phyloP scores from a whole-genome alignment of 2,888 invertebrate species.

The Erebia palarica region DNA sequence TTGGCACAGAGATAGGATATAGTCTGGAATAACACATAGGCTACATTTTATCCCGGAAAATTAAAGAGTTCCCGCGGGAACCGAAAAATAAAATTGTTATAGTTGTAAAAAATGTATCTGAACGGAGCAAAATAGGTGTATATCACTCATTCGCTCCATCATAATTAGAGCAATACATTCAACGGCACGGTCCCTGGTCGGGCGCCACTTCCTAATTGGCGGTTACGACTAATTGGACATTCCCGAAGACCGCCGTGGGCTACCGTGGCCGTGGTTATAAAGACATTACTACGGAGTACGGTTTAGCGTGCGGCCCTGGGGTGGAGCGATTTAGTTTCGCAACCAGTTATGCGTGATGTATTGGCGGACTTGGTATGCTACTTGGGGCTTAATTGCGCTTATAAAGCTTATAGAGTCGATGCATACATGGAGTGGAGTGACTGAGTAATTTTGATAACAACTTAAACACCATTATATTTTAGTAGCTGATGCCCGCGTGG shows the following conservation, averaged over 20 bases:
- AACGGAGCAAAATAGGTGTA: conserved; percentile 4
- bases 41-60: too few species aligned
- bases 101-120: neutral
- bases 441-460: too few species aligned
- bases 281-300: conserved; percentile 30
- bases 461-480: too few species aligned
- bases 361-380: neutral
- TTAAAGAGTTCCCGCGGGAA: too few species aligned
- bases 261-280: conserved; percentile 20
- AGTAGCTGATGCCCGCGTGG: too few species aligned
- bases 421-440: too few species aligned
- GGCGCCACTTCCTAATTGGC: conserved; percentile 57
- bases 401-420: neutral
- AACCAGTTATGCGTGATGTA: neutral
- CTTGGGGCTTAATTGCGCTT: neutral
- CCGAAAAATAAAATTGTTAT: too few species aligned
- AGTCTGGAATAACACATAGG: too few species aligned
- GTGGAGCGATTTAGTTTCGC: conserved; percentile 26
- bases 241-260: conserved; percentile 36
- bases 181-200: conserved; percentile 54
- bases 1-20: too few species aligned
- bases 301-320: conserved; percentile 27
- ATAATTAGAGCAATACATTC: conserved; percentile 59
- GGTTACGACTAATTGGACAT: conserved; percentile 56
- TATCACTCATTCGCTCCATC: neutral